phyloP scores from a whole-genome alignment of 1,140 invertebrate genomes.

The Asbolus verrucosus region DNA sequence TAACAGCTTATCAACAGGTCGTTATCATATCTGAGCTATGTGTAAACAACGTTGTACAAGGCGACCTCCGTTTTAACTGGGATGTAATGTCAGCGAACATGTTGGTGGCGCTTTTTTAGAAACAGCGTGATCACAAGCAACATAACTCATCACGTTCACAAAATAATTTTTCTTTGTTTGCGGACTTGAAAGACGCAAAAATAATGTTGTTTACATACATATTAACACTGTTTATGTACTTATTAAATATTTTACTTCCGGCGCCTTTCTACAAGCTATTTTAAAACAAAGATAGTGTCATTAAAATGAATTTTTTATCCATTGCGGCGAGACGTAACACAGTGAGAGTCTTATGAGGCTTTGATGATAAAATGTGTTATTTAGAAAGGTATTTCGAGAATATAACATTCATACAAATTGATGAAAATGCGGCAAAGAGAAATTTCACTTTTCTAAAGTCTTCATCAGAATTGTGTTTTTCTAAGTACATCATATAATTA shows the following conservation, averaged over 20 bases:
- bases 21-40: background rate
- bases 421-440: too few relatives aligned
- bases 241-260: conserved; percentile 5
- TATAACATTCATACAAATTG: too few relatives aligned
- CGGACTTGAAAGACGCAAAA: conserved; percentile 1
- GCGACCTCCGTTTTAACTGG: background rate
- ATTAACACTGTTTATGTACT: background rate
- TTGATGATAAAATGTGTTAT: too few relatives aligned
- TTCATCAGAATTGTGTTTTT: too few relatives aligned
- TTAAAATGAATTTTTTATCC: too few relatives aligned
- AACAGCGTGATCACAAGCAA: background rate
- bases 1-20: background rate
- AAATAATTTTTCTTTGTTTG: background rate
- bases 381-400: too few relatives aligned
- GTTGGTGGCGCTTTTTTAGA: background rate
- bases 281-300: background rate
- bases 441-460: too few relatives aligned
- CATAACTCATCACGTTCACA: background rate
- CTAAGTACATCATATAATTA: too few relatives aligned
- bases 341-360: too few relatives aligned
- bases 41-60: background rate
- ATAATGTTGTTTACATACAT: background rate
- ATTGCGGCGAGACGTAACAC: too few relatives aligned
- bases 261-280: background rate
- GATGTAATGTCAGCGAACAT: conserved; percentile 5